Evolutionary conservation across 2,113 vertebrate genomes (phyloP).

Genomic region (Callionymus lyra): DNA sequence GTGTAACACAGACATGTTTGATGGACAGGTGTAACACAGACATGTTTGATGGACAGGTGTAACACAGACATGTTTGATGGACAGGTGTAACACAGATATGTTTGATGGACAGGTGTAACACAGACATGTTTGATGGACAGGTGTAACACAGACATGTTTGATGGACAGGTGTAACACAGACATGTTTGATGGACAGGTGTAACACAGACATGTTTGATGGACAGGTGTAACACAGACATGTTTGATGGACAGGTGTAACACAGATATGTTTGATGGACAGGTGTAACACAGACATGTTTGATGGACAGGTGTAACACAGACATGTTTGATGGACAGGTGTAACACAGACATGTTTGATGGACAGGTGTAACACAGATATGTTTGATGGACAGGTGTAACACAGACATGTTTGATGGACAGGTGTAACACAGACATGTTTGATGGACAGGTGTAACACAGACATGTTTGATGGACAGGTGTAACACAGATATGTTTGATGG

Average conservation of each 20-base stretch:
- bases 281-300: too few relatives aligned
- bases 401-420: slow-evolving; percentile 14
- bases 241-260: slow-evolving; percentile 19
- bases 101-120: slow-evolving; percentile 37
- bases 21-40: slow-evolving; percentile 21
- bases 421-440: slow-evolving; percentile 32
- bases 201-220: slow-evolving; percentile 32
- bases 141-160: slow-evolving; percentile 32
- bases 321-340: slow-evolving; percentile 36
- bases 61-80: too few relatives aligned
- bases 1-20: too few relatives aligned
- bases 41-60: slow-evolving; percentile 36
- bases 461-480: slow-evolving; percentile 22
- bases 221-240: too few relatives aligned
- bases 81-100: slow-evolving; percentile 24
- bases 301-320: slow-evolving; percentile 21
- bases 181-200: slow-evolving; percentile 22
- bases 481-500: slow-evolving; percentile 32
- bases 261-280: slow-evolving; percentile 33
- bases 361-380: slow-evolving; percentile 24
- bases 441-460: too few relatives aligned
- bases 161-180: too few relatives aligned
- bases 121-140: slow-evolving; percentile 14
- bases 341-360: too few relatives aligned
- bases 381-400: slow-evolving; percentile 37